A percentile compares a stretch with the other conserved stretches of the same genome.
Evolutionary conservation across 2,113 vertebrate species (phyloP).

Genomic region (Harpagus bidentatus): DNA sequence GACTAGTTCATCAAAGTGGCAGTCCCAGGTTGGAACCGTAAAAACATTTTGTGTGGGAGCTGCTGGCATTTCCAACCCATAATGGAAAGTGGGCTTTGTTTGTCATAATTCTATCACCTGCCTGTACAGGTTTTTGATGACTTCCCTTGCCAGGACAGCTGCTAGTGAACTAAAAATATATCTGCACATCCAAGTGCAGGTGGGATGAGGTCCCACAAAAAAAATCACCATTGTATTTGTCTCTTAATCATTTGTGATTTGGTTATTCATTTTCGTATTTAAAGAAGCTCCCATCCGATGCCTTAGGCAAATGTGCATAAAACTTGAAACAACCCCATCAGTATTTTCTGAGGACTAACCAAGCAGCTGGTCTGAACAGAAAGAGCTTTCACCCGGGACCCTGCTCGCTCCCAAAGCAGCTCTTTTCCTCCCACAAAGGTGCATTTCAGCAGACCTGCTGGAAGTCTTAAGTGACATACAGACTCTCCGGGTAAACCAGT

Average conservation of each 20-base stretch:
- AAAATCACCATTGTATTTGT: neutral
- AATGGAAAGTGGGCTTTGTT: neutral
- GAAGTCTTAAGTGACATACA: conserved; percentile 44
- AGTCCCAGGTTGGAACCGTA: neutral
- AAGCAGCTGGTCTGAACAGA: conserved; percentile 40
- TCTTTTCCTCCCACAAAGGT: conserved; percentile 10
- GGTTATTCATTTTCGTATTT: neutral
- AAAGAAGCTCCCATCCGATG: neutral
- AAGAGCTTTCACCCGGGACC: neutral
- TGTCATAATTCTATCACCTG: neutral
- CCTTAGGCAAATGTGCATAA: neutral
- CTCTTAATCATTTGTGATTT: neutral
- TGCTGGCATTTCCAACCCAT: neutral
- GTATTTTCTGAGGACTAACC: conserved; percentile 8
- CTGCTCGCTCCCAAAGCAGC: neutral
- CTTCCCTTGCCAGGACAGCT: neutral
- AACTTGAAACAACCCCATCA: neutral
- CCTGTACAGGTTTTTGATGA: neutral
- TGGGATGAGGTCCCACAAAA: neutral
- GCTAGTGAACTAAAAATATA: neutral
- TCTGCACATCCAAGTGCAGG: neutral
- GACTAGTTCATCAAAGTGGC: neutral
- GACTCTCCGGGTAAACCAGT: neutral
- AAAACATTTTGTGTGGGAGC: neutral
- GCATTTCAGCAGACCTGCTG: conserved; percentile 20